A percentile compares a stretch with the other conserved stretches of the same genome.
phyloP scores from a whole-genome alignment of 2,888 invertebrate species.

The Drosophila borborema region DNA sequence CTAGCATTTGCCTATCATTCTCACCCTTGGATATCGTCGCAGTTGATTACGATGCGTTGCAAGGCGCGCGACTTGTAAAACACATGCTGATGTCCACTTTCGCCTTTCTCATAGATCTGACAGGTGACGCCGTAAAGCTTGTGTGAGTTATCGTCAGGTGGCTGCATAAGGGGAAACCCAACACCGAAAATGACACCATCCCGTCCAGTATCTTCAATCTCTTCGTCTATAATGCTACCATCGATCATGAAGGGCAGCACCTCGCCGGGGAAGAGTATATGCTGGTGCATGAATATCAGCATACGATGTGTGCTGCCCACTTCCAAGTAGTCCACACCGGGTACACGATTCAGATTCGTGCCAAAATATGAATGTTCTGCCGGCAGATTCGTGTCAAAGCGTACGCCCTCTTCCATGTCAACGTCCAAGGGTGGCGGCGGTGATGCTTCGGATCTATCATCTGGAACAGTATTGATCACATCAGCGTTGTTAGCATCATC shows the following conservation, averaged over 20 bases:
- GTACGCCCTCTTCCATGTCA: conserved; percentile 67
- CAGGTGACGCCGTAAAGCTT: conserved; percentile 84
- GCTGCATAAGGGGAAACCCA: conserved; percentile 80
- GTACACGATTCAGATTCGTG: conserved; percentile 86
- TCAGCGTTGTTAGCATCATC: conserved; percentile 31
- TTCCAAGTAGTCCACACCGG: conserved; percentile 89
- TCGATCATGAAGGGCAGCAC: conserved; percentile 90
- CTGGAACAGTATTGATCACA: conserved; percentile 17
- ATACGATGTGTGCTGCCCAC: conserved; percentile 86
- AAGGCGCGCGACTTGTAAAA: conserved; percentile 91
- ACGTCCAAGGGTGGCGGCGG: conserved; percentile 46
- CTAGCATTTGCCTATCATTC: neutral
- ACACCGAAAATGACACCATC: conserved; percentile 84
- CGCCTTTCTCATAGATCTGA: conserved; percentile 84
- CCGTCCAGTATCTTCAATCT: conserved; percentile 74
- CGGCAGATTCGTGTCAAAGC: conserved; percentile 86
- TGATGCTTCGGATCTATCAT: conserved; percentile 15
- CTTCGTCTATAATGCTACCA: conserved; percentile 82
- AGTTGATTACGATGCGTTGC: conserved; percentile 88
- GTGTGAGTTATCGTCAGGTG: conserved; percentile 54
- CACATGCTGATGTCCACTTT: conserved; percentile 83
- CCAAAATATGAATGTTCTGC: conserved; percentile 86
- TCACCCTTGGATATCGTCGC: conserved; percentile 80
- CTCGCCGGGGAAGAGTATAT: conserved; percentile 92
- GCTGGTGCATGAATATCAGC: conserved; percentile 87